Base-by-base conservation (phyloP, 2,797 vertebrate species). In the Dryobates pubescens region DNA sequence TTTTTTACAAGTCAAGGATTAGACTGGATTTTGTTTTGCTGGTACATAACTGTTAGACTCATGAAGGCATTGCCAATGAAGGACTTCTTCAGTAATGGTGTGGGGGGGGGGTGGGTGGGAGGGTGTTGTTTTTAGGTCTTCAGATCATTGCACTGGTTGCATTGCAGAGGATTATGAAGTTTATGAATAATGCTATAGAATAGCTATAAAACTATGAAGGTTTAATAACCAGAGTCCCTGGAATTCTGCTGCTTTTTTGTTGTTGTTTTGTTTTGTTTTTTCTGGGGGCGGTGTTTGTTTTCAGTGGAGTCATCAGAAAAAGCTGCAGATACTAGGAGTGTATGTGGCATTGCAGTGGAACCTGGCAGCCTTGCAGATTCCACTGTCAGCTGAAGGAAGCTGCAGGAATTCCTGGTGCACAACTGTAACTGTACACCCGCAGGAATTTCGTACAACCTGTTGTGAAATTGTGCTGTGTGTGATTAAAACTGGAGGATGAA, bases 91-190 rank as follows among this genome's bases (percentile, higher is more conserved):
- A 9, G 43, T 95, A 92, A 59, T 6, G 32, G 58, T 11, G 56
- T 7, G 58, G 26, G 16, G 20, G 29, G 68, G 20, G 45, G 12
- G 23, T 22, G 47, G 17, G 45, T 47, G 47, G 22, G 49, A 11
- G 23, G 12, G 22, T 49, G 22, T 13, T 49, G 22, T 49, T 62
- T 92, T 95, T 96, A 62, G 89, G 92, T 95, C 83, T 93, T 91
- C 0, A 36, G 81, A 85, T 95, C n/a, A 17, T 97, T 97, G 97
- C 97, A 97, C 97, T 97, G 97, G 97, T 96, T 97, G 89, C 95
- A 84, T 96, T 92, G 91, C 67, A 95, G 93, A 96, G 72, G 89
- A 86, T 63, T 95, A 95, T 93, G 74, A 95, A 94, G 88, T 94
- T 96, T 96, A 75, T 90, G 65, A 95, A 83, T 96, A 88, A 89